These are phyloP conservation scores for Suricata suricatta DNA, from an alignment of 2,113 vertebrate species.

Conservation along the genomic window DNA sequence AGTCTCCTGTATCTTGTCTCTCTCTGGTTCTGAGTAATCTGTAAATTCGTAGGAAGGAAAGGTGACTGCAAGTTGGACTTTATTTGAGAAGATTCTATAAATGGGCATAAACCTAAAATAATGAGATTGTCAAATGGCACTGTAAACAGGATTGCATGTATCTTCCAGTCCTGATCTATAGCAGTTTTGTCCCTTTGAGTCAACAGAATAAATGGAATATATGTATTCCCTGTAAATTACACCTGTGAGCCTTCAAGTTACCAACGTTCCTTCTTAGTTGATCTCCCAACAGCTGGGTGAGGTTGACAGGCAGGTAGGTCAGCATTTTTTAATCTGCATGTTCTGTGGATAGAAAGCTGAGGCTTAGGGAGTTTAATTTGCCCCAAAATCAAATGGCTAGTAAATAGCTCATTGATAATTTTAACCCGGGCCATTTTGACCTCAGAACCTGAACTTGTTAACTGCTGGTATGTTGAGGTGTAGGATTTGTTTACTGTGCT, in stretches of 20 bases:
- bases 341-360: conserved; percentile 29
- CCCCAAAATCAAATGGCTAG: neutral
- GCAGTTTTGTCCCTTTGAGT: neutral
- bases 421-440: neutral
- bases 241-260: conserved; percentile 6
- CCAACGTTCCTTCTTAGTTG: neutral
- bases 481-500: neutral
- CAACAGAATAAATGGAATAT: conserved; percentile 39
- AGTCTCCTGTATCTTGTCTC: neutral
- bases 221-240: neutral
- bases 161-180: conserved; percentile 13
- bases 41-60: conserved; percentile 19
- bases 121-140: neutral
- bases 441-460: neutral
- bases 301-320: neutral
- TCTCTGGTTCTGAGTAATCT: neutral
- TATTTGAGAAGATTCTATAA: neutral
- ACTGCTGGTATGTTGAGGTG: neutral
- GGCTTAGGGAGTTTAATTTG: neutral
- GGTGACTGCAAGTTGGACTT: conserved; percentile 1
- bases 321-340: conserved; percentile 22
- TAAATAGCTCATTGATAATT: neutral
- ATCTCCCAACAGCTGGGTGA: neutral
- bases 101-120: neutral
- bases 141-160: neutral